Evolutionary conservation across 2,797 vertebrate genomes (phyloP).

Genomic region (Peromyscus aztecus): DNA sequence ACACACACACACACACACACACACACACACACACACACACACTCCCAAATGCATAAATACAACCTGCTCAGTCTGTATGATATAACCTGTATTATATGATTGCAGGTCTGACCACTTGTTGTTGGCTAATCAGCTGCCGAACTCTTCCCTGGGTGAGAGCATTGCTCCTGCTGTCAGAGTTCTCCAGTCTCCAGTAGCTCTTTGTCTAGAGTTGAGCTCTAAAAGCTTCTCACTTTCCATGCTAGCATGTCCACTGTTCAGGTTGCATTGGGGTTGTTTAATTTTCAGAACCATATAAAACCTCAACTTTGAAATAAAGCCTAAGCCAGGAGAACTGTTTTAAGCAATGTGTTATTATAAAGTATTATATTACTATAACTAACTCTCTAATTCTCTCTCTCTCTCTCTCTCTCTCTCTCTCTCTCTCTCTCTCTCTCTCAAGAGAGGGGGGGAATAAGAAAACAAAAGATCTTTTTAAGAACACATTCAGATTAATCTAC

Average conservation of each 20-base stretch:
- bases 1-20: not conserved
- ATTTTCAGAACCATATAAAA: conserved; percentile 40
- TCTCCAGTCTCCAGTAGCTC: not conserved
- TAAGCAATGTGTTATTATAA: not conserved
- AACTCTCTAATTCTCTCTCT: no score
- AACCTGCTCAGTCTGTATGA: no score
- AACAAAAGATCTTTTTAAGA: conserved; percentile 40
- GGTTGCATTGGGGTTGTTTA: not conserved
- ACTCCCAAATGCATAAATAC: not conserved
- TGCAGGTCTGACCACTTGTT: not conserved
- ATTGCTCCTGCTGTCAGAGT: not conserved
- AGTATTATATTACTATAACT: not conserved
- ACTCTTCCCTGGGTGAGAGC: no score
- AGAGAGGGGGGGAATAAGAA: not conserved
- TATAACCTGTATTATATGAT: not conserved
- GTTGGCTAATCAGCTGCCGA: no score
- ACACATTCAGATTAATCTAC: not conserved
- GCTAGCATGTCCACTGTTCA: not conserved
- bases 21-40: not conserved
- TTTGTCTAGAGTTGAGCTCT: no score
- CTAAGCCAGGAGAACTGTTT: not conserved
- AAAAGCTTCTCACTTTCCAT: not conserved
- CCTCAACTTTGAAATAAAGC: not conserved
- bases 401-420: no score
- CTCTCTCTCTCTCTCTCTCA: no score